Evolutionary conservation across 2,888 invertebrate genomes (phyloP), one percentile per base, ranked within the genome.

Genomic region (Tetranychus piercei): DNA sequence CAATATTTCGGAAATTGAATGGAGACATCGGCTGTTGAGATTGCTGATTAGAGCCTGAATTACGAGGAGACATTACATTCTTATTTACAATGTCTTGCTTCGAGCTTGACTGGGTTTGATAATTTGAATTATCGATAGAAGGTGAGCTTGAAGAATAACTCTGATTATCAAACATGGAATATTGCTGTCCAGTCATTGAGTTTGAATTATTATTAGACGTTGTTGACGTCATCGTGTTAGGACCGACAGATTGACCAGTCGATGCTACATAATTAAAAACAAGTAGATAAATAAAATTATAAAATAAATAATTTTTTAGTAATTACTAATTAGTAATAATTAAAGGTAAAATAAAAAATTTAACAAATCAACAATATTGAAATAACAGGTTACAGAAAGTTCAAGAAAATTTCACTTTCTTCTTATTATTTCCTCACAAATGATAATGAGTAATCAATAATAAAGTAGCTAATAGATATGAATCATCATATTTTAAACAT

Each of bases 21-120:
- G 74, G 70, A 15, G 72, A 73, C 75, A 75, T 66, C 23, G 74
- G 72, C 44, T 75, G 75, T n/a, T 55, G 55, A 15, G 45, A 71
- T 44, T 67, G 74, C 44, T 77, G 74, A 23, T 71, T 20, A 44
- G 71, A 71, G 18, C 20, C 7, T 44, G 73, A 15, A 15, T 9
- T 55, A 15, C 55, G 55, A 55, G 55, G 55, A 55, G 55, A 55
- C 55, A 55, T 55, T 9, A 7, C 55, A 55, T 55, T 55, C 55
- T 55, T 55, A 55, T 55, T 55, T 15, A 55, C 55, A 55, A 55
- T 9, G 15, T 55, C 55, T 7, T 55, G 55, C 15, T 55, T 55
- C 15, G 55, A 15, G 15, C 15, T 55, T 55, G 55, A 55, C 15
- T 55, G 55, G 15, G 11, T 55, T 55, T 55, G 55, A 55, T 55